Evolutionary conservation across 2,888 invertebrate genomes (phyloP).

Genomic region (Tupiocoris notatus): DNA sequence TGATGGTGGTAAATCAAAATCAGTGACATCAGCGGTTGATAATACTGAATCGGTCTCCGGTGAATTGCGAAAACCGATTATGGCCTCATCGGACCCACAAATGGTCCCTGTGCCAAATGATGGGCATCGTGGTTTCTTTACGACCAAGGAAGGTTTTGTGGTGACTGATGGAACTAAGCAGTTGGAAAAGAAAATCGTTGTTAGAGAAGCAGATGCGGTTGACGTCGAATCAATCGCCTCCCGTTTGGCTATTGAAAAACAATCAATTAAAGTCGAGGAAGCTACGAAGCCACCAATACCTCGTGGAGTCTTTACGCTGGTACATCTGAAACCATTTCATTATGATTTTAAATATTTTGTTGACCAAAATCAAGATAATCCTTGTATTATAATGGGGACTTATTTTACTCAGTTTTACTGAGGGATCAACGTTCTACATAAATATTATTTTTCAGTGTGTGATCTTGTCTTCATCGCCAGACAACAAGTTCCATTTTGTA

Average conservation of each 20-base stretch:
- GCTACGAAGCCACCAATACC: conserved; percentile 11
- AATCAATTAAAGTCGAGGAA: neutral
- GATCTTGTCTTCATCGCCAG: neutral
- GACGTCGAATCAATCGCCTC: too few relatives aligned
- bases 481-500: neutral
- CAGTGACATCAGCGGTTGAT: too few relatives aligned
- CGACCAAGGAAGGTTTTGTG: neutral
- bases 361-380: too few relatives aligned
- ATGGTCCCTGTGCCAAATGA: neutral
- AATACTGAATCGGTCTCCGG: too few relatives aligned
- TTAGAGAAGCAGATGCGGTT: neutral
- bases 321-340: neutral
- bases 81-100: too few relatives aligned
- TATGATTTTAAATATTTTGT: neutral
- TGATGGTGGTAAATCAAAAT: too few relatives aligned
- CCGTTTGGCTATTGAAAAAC: too few relatives aligned
- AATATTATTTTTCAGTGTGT: neutral
- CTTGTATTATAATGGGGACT: too few relatives aligned
- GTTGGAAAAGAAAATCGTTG: neutral
- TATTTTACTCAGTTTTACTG: too few relatives aligned
- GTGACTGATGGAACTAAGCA: neutral
- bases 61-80: too few relatives aligned
- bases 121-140: neutral
- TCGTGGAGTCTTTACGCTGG: conserved; percentile 8
- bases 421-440: too few relatives aligned